A percentile compares a stretch with the other conserved stretches of the same genome.
Conservation (phyloP, 2,113 vertebrate species). For the Benitochromis conjunctus region DNA sequence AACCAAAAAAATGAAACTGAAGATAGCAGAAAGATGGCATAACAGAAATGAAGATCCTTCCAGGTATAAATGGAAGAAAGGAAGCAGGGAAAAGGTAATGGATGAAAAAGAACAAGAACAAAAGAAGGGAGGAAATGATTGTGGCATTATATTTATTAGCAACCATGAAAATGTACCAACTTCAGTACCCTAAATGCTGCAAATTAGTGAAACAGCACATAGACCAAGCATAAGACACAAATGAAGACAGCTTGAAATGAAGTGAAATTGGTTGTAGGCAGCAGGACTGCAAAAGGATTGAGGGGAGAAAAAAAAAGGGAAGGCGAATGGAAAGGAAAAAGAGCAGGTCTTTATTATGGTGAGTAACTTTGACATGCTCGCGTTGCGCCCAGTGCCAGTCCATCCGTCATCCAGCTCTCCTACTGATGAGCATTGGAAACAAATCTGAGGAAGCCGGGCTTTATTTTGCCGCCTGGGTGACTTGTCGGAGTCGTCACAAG, state of each 20-base stretch:
- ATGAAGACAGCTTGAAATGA: slow-evolving; percentile 12
- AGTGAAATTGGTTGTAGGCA: slow-evolving; percentile 27
- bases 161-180: neutral
- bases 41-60: neutral
- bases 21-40: neutral
- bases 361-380: slow-evolving; percentile 65
- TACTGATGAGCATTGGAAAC: slow-evolving; percentile 68
- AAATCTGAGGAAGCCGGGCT: slow-evolving; percentile 62
- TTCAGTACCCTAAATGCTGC: neutral
- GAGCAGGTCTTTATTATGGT: slow-evolving; percentile 60
- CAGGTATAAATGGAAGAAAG: neutral
- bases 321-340: slow-evolving; percentile 14
- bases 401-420: slow-evolving; percentile 69
- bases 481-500: slow-evolving; percentile 57
- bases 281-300: slow-evolving; percentile 30
- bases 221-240: neutral
- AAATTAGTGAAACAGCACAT: neutral
- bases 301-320: neutral
- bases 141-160: neutral
- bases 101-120: neutral
- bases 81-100: neutral
- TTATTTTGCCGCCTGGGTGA: slow-evolving; percentile 69
- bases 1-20: neutral
- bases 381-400: slow-evolving; percentile 64
- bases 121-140: neutral